Conservation (phyloP, 2,113 vertebrate species). For the Oxygymnocypris stewartii region DNA sequence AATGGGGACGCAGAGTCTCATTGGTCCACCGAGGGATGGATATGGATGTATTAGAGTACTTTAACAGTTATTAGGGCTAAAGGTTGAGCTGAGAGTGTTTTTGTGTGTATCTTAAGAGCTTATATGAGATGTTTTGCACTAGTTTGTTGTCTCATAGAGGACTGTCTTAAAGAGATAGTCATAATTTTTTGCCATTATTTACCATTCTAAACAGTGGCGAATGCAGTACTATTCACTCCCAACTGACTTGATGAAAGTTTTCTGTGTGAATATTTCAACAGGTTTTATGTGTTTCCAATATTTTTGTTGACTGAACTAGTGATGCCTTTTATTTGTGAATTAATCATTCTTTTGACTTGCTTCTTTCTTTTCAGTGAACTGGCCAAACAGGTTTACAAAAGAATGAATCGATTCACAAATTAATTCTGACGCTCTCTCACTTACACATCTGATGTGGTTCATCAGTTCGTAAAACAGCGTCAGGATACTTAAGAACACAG, state of each 20-base stretch:
- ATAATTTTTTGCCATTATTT: background rate
- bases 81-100: constrained; percentile 17
- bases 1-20: constrained; percentile 34
- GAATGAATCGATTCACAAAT: background rate
- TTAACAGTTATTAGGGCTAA: constrained; percentile 33
- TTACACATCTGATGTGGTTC: background rate
- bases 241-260: background rate
- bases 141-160: constrained; percentile 47
- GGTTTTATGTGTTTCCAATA: background rate
- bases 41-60: constrained; percentile 43
- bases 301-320: background rate
- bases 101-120: constrained; percentile 32
- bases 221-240: background rate
- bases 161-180: constrained; percentile 56
- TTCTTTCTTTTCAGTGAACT: background rate
- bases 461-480: background rate
- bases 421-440: background rate
- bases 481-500: background rate
- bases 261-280: background rate
- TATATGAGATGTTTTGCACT: constrained; percentile 29
- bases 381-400: background rate
- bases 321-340: background rate
- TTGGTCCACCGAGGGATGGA: constrained; percentile 34
- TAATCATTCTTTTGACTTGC: background rate
- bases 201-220: background rate